Conservation (phyloP, 2,113 vertebrate species). For the Callithrix jacchus region DNA sequence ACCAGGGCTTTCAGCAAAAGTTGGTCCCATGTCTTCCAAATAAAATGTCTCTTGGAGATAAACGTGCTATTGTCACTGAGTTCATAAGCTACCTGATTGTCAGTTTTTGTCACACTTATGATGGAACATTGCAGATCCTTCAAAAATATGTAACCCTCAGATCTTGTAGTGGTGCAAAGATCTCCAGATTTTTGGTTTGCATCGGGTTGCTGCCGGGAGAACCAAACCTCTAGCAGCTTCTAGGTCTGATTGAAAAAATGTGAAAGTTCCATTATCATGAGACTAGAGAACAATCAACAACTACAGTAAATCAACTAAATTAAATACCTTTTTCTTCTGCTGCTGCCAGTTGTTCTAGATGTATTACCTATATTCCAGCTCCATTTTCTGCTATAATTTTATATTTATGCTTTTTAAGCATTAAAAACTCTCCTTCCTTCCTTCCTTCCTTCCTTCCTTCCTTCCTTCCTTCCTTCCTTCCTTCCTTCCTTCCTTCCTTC, state of each 20-base stretch:
- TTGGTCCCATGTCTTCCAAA: neutral
- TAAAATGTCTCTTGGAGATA: slow-evolving; percentile 90
- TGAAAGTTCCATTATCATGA: slow-evolving; percentile 93
- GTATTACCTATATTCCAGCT: neutral
- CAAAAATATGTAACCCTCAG: slow-evolving; percentile 94
- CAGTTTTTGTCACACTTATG: slow-evolving; percentile 98
- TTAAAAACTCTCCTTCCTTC: slow-evolving; percentile 18
- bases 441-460: too few relatives aligned
- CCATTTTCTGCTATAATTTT: neutral
- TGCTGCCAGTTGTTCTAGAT: slow-evolving; percentile 48
- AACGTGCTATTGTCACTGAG: slow-evolving; percentile 88
- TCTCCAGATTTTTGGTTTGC: slow-evolving; percentile 92
- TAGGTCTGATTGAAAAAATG: slow-evolving; percentile 96
- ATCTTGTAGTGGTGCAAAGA: slow-evolving; percentile 94
- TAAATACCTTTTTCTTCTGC: slow-evolving; percentile 59
- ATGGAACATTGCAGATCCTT: slow-evolving; percentile 98
- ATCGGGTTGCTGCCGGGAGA: slow-evolving; percentile 84
- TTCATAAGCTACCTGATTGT: slow-evolving; percentile 99
- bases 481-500: too few relatives aligned
- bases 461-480: too few relatives aligned
- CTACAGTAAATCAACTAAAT: slow-evolving; percentile 85
- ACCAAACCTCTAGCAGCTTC: slow-evolving; percentile 93
- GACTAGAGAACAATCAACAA: slow-evolving; percentile 88
- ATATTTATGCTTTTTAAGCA: neutral
- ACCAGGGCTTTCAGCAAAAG: slow-evolving; percentile 98